phyloP scores from a whole-genome alignment of 1,140 invertebrate genomes.

The Drosophila ananassae region DNA sequence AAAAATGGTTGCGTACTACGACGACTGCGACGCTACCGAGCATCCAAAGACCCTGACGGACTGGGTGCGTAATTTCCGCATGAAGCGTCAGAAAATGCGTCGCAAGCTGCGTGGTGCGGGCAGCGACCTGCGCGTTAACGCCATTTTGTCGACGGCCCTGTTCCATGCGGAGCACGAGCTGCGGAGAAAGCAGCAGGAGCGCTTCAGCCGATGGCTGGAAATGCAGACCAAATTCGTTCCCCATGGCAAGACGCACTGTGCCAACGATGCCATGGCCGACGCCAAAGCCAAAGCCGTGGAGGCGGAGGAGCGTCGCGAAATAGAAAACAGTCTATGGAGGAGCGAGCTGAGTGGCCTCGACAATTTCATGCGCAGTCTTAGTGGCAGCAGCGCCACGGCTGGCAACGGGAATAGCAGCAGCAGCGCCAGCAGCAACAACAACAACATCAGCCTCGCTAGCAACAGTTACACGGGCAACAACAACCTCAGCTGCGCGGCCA shows the following conservation, averaged over 20 bases:
- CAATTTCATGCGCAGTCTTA: constrained; percentile 77
- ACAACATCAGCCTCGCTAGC: constrained; percentile 20
- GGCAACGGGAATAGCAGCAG: constrained; percentile 9
- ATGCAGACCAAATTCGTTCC: constrained; percentile 73
- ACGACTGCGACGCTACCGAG: constrained; percentile 53
- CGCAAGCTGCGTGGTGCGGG: constrained; percentile 72
- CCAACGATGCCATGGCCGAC: constrained; percentile 39
- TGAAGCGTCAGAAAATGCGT: constrained; percentile 82
- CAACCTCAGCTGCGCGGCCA: constrained; percentile 50
- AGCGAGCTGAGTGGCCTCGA: constrained; percentile 81
- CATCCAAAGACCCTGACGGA: constrained; percentile 74
- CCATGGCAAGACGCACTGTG: constrained; percentile 66
- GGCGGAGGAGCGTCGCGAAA: constrained; percentile 61
- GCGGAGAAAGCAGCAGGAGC: constrained; percentile 80
- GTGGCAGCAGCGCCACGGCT: constrained; percentile 48
- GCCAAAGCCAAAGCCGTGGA: constrained; percentile 27
- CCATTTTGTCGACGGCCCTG: constrained; percentile 80
- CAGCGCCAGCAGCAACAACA: constrained; percentile 34
- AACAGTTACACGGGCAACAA: constrained; percentile 33
- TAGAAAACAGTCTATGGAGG: constrained; percentile 78
- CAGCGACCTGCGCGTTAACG: constrained; percentile 73
- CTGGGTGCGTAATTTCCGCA: constrained; percentile 82
- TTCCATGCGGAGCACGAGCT: constrained; percentile 74
- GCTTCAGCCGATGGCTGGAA: constrained; percentile 76
- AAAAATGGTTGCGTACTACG: constrained; percentile 66